Evolutionary conservation across 2,113 vertebrate species (phyloP).

Genomic region (Neogobius melanostomus): DNA sequence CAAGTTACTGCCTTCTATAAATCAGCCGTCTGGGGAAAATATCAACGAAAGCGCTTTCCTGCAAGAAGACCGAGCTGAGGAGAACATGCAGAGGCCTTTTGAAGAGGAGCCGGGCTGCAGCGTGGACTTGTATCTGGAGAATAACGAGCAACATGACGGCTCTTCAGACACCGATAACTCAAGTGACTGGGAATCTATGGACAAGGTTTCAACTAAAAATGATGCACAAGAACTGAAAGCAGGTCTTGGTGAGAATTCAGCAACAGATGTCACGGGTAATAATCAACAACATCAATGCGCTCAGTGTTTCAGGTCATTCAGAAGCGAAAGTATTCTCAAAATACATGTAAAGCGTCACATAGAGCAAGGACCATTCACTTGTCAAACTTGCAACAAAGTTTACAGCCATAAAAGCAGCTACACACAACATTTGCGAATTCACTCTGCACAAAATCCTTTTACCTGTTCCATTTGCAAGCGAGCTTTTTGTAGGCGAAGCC

Average conservation of each 20-base stretch:
- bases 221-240: not conserved
- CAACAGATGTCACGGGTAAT: not conserved
- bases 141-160: not conserved
- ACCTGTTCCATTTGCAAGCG: not conserved
- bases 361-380: not conserved
- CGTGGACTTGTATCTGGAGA: no score
- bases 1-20: no score
- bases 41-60: no score
- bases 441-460: not conserved
- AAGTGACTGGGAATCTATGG: not conserved
- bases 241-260: not conserved
- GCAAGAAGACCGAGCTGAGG: not conserved
- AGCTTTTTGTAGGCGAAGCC: not conserved
- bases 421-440: not conserved
- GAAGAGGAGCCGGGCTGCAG: constrained; percentile 5
- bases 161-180: not conserved
- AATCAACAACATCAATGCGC: not conserved
- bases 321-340: not conserved
- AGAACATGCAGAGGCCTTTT: not conserved
- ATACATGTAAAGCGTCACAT: not conserved
- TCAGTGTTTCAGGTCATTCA: not conserved
- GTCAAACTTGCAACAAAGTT: no score
- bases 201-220: not conserved
- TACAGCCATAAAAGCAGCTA: no score
- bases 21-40: not conserved